Evolutionary conservation across 1,140 invertebrate species (phyloP), one percentile per base, ranked within the genome.

Genomic region (Diprion similis): DNA sequence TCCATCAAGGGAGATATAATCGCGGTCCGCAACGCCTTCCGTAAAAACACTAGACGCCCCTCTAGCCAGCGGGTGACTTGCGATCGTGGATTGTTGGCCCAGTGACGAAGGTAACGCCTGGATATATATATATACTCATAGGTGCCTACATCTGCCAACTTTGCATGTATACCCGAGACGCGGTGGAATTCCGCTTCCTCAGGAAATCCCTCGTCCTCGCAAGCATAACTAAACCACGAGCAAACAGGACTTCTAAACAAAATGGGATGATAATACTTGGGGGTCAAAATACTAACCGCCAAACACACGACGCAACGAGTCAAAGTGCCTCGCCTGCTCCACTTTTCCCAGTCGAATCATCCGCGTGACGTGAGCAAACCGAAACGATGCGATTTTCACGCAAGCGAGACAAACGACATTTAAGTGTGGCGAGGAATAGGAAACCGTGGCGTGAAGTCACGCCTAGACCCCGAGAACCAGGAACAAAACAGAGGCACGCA

Each of bases 71-170:
- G 51, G n/a, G n/a, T 59, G 51, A 59, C 51, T 59, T 9, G 51
- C 51, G 51, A 59, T 59, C n/a, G 51, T 59, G 51, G 51, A 59
- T 59, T 59, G 51, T 59, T 59, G 51, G 51, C 51, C n/a, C 51
- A 59, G 51, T 15, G 51, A 59, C 51, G 51, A 59, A 59, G 51
- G 51, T 4, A 59, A 59, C 51, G 51, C 8, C 11, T 13, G n/a
- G 9, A 59, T 51, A 51, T 51, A 51, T 15, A 51, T 51, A 51
- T 15, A n/a, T 37, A 37, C 24, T 6, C 24, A 6, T 37, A 37
- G 24, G 24, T 37, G 24, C 24, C 51, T 59, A 59, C 51, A 59
- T 15, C 51, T 59, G 51, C 51, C 9, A 59, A 59, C 51, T 59
- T 59, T 59, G 51, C 51, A 59, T 8, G 51, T 9, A 8, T 59